phyloP scores from a whole-genome alignment of 2,797 vertebrate genomes.

The Notoglanidium macrostoma region DNA sequence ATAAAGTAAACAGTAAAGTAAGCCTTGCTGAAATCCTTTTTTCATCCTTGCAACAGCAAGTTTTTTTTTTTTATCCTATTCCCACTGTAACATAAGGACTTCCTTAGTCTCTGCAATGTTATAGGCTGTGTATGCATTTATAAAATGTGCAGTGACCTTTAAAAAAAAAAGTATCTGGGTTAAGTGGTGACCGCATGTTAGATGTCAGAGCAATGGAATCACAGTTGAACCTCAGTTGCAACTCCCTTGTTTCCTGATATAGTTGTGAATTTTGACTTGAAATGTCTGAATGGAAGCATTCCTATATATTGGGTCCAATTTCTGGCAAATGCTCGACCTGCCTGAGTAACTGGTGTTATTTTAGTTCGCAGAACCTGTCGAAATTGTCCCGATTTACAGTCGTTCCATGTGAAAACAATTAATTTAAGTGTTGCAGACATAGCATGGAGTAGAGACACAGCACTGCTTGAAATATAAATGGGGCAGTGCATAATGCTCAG shows the following conservation, averaged over 20 bases:
- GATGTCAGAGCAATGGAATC: not conserved
- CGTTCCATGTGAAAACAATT: not conserved
- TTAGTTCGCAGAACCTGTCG: not conserved
- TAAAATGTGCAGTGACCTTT: not conserved
- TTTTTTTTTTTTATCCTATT: not conserved
- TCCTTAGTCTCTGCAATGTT: not conserved
- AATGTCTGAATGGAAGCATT: not conserved
- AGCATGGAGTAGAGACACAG: not conserved
- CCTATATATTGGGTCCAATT: not conserved
- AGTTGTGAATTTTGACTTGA: not conserved
- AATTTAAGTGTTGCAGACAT: not conserved
- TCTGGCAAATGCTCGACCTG: not conserved
- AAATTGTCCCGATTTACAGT: not conserved
- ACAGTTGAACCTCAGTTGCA: not conserved
- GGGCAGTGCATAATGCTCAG: not conserved
- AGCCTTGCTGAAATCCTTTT: not conserved
- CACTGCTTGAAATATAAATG: not conserved
- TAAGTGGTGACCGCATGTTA: not conserved
- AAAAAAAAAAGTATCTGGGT: not conserved
- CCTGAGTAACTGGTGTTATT: not conserved
- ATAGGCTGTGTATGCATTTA: not conserved
- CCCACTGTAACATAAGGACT: not conserved
- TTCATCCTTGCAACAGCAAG: not conserved
- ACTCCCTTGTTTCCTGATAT: not conserved
- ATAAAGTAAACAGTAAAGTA: not conserved